These are phyloP conservation scores for Apostichopus parvimensis DNA, from an alignment of 35 echinoderm and acorn worm genomes.

Conservation along the genomic window DNA sequence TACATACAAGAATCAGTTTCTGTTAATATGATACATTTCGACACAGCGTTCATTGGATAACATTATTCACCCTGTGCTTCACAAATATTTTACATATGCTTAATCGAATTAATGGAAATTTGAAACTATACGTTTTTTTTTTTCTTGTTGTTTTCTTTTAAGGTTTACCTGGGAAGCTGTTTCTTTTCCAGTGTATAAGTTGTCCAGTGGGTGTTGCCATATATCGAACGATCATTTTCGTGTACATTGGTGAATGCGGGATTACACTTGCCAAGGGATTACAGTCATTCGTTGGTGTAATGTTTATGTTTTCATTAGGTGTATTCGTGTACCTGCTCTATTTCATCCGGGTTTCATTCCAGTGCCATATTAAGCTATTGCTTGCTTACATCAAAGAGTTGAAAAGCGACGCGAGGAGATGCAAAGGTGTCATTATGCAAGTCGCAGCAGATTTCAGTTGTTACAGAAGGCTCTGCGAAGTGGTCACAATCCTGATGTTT, in stretches of 20 bases:
- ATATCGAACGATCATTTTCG: neutral
- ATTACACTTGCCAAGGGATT: neutral
- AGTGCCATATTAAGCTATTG: neutral
- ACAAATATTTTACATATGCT: too few species aligned
- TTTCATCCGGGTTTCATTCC: neutral
- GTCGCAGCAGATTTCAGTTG: neutral
- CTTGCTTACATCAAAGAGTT: neutral
- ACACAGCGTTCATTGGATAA: too few species aligned
- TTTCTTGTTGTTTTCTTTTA: neutral
- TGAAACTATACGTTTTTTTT: too few species aligned
- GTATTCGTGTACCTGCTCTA: neutral
- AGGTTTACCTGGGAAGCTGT: neutral
- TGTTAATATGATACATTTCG: too few species aligned
- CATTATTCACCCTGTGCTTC: too few species aligned
- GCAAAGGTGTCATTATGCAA: neutral
- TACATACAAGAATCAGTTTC: too few species aligned
- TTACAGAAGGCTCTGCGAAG: neutral
- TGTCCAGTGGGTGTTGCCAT: neutral
- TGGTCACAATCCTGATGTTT: neutral
- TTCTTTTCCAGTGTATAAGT: neutral
- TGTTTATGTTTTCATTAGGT: neutral
- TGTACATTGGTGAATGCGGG: neutral
- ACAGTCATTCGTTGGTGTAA: too few species aligned
- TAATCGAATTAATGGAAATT: too few species aligned
- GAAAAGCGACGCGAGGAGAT: neutral